phyloP scores from a whole-genome alignment of 2,888 invertebrate species.

The Ophion costatus region DNA sequence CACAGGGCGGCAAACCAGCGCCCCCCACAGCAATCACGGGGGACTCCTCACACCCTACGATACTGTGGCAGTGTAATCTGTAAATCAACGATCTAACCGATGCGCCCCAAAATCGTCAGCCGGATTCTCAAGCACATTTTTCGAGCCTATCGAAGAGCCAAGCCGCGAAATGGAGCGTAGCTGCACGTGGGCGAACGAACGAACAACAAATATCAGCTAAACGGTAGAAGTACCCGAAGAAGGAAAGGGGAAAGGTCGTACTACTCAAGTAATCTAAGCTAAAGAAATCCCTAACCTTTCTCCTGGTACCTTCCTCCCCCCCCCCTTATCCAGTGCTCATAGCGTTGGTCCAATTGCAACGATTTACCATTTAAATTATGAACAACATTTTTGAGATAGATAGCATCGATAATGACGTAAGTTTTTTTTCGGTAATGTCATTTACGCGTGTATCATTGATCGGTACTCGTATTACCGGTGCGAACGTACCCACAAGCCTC shows the following conservation, averaged over 20 bases:
- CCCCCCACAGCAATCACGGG: slow-evolving; percentile 84
- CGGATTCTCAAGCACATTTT: slow-evolving; percentile 46
- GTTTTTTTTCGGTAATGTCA: slow-evolving; percentile 32
- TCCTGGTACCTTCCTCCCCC: slow-evolving; percentile 30
- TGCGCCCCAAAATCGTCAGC: slow-evolving; percentile 48
- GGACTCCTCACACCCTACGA: slow-evolving; percentile 98
- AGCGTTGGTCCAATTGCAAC: slow-evolving; percentile 79
- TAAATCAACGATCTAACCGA: slow-evolving; percentile 84
- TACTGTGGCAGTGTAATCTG: slow-evolving; percentile 99
- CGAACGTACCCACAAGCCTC: slow-evolving; percentile 33
- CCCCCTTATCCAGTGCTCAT: slow-evolving; percentile 65
- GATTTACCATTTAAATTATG: slow-evolving; percentile 71
- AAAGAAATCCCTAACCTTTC: slow-evolving; percentile 39
- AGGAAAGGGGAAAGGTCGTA: slow-evolving; percentile 54
- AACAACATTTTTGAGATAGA: slow-evolving; percentile 47
- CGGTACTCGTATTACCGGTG: slow-evolving; percentile 4
- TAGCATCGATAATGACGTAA: slow-evolving; percentile 68
- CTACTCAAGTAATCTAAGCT: slow-evolving; percentile 54
- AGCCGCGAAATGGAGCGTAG: slow-evolving; percentile 4
- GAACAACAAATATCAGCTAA: slow-evolving; percentile 47
- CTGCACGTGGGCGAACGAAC: slow-evolving; percentile 63
- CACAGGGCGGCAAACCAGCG: slow-evolving; percentile 88
- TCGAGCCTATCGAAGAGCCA: slow-evolving; percentile 38
- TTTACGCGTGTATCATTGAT: slow-evolving; percentile 25
- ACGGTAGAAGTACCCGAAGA: slow-evolving; percentile 37